Base-by-base conservation (phyloP, 2,888 invertebrate genomes). In the Megalurothrips usitatus region DNA sequence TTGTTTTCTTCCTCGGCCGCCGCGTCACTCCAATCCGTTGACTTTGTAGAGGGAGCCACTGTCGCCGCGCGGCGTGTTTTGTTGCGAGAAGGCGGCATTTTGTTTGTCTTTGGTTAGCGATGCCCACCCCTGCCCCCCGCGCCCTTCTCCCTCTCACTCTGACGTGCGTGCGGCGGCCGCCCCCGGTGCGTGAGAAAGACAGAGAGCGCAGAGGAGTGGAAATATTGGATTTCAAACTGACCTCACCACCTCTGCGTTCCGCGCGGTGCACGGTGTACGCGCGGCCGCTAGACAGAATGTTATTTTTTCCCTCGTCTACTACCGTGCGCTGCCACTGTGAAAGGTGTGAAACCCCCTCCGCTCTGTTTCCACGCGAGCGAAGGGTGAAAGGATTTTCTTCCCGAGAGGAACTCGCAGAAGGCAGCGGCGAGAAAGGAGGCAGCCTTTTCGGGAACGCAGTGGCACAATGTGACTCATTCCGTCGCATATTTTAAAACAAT, bases 161-260 rank as follows among this genome's bases (percentile, higher is more conserved):
- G 34, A 2, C 58, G 58, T 58, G 58, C 19, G 58, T 58, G 52
- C 52, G n/a, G 58, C 4, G 4, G 52, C 52, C 49, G n/a, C n/a
- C n/a, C n/a, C n/a, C n/a, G 52, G 52, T 52, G 52, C 19, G 58
- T 58, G 58, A 19, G 58, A 19, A 19, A 17, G 58, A 58, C 58
- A 43, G 34, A 43, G 34, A 43, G 19, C 58, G 58, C 58, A 58
- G 19, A 58, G 58, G 26, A 75, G 26, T 23, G 68, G 68, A 75
- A 75, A 75, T 75, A 75, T 75, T 75, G 26, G 68, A 75, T 75
- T 75, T 75, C 68, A 75, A 75, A 75, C 68, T 75, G 68, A 75
- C 68, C 68, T 75, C 26, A 75, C 68, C 68, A 23, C 58, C 58
- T 17, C 17, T 58, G 34, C 6, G 34, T 43, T 43, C 6, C 3